Evolutionary conservation across 2,113 vertebrate species (phyloP).

Genomic region (Tringa solitaria): DNA sequence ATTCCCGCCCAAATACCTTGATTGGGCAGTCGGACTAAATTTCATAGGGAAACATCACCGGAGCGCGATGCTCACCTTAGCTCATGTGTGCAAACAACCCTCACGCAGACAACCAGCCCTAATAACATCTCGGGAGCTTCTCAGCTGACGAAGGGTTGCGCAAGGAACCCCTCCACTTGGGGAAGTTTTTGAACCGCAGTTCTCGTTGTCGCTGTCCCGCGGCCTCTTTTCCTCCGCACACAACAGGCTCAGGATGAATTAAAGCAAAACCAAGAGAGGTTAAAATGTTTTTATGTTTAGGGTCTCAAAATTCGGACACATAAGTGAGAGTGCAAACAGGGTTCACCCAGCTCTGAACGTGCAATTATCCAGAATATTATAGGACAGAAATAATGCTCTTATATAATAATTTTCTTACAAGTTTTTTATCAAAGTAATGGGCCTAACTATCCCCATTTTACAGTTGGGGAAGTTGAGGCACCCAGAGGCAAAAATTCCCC

Average conservation of each 20-base stretch:
- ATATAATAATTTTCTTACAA: background rate
- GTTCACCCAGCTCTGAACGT: background rate
- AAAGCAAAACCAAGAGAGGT: background rate
- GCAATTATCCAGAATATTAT: background rate
- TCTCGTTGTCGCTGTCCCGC: background rate
- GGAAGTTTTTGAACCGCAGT: background rate
- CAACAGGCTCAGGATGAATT: background rate
- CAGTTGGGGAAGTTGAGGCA: background rate
- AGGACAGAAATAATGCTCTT: background rate
- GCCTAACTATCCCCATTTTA: background rate
- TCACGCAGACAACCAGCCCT: background rate
- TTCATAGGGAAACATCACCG: background rate
- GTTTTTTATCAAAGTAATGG: background rate
- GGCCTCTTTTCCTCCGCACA: background rate
- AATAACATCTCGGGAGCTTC: background rate
- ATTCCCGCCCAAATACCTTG: background rate
- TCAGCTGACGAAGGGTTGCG: background rate
- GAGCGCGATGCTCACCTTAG: background rate
- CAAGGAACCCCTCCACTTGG: background rate
- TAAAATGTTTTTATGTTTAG: background rate
- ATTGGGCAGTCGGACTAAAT: background rate
- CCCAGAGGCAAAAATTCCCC: background rate
- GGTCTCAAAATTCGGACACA: background rate
- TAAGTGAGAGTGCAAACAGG: background rate
- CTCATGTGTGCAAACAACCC: background rate